Evolutionary conservation across 1,140 invertebrate species (phyloP), one percentile per base, ranked within the genome.

Genomic region (Leguminivora glycinivorella): DNA sequence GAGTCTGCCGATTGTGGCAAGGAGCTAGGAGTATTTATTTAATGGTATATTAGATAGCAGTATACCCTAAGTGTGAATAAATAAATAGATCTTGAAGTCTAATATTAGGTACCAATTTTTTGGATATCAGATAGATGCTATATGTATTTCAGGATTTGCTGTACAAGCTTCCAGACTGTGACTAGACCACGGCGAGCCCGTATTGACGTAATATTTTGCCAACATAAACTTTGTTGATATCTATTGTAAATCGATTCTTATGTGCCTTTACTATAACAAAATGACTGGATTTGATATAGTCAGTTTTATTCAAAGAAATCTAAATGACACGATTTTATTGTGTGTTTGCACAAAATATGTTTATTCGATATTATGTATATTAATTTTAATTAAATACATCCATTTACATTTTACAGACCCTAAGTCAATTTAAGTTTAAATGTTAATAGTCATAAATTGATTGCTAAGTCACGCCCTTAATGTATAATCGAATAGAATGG

Each of bases 401-500:
- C 74, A 83, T 84, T 81, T 77, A 76, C 76, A 75, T 72, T 75
- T 76, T 84, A 81, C 82, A 73, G 83, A 85, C 78, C 76, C 76
- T 87, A 84, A 88, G 84, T 87, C 82, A 86, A 76, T 73, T 78
- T 85, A 88, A 81, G 82, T 88, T 89, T 81, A 83, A 81, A 81
- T 79, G 72, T 88, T 84, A 52, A 79, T 85, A 84, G 83, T 81
- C 81, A 76, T 76, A 84, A 82, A 85, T 70, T 85, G 80, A 87
- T 84, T 80, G 87, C 83, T 89, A 87, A 89, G 87, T 89, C 84
- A 83, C 74, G 72, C 77, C 73, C 84, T 84, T 85, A 89, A 85
- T 83, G 84, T 24, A 63, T 87, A 81, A 91, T 89, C 88, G 89
- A 91, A 91, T 91, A 90, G 88, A 89, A 89, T 89, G 89, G 89